A percentile compares a stretch with the other conserved stretches of the same genome.
These are phyloP conservation scores for Denticeps clupeoides DNA, from an alignment of 2,797 vertebrate genomes.

Conservation along the genomic window DNA sequence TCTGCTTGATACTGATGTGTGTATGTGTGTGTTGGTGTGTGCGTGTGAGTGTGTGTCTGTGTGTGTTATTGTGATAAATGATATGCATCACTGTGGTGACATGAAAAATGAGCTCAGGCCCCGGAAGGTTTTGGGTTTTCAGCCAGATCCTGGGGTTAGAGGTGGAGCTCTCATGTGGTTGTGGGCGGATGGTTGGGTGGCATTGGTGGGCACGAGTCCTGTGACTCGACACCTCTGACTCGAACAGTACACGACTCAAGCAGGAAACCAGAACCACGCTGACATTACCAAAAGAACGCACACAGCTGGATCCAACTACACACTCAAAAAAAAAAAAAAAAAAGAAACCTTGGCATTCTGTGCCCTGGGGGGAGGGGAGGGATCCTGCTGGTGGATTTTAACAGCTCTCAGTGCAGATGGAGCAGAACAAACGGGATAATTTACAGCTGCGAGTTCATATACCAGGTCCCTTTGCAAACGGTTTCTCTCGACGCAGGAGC, in stretches of 20 bases:
- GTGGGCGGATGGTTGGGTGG: constrained; percentile 12
- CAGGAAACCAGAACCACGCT: constrained; percentile 33
- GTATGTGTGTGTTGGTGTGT: too few relatives aligned
- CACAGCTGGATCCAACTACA: constrained; percentile 35
- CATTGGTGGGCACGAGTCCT: constrained; percentile 8
- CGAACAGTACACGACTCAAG: constrained; percentile 19
- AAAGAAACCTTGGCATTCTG: constrained; percentile 16
- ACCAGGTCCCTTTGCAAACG: too few relatives aligned
- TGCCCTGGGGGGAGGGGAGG: not conserved
- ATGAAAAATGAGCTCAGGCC: not conserved
- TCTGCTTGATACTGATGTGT: too few relatives aligned
- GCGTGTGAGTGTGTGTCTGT: too few relatives aligned
- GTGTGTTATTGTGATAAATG: not conserved
- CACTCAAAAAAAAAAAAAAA: not conserved
- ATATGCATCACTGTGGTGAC: not conserved
- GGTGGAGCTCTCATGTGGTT: constrained; percentile 18
- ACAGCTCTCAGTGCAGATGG: constrained; percentile 24
- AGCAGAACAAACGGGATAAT: constrained; percentile 23
- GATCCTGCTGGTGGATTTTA: constrained; percentile 21
- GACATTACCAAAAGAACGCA: constrained; percentile 25
- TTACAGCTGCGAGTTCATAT: constrained; percentile 6
- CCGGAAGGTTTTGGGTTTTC: not conserved
- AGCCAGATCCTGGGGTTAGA: constrained; percentile 9
- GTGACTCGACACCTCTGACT: constrained; percentile 23
- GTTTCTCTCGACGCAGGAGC: too few relatives aligned